Evolutionary conservation across 2,888 invertebrate species (phyloP).

Genomic region (Cephalotes varians): DNA sequence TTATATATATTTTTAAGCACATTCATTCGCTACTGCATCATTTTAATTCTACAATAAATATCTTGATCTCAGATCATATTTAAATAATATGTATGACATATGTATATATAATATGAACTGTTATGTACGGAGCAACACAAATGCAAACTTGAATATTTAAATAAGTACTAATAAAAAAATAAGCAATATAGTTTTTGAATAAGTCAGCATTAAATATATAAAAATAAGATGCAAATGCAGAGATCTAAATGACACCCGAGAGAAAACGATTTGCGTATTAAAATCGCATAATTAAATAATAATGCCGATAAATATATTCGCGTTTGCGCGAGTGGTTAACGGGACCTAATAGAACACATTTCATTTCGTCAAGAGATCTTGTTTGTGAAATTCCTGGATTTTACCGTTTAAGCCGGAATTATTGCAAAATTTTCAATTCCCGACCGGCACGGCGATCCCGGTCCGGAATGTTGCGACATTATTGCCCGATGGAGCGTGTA

Average conservation of each 20-base stretch:
- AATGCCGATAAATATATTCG: not conserved
- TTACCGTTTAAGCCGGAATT: not conserved
- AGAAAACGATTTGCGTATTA: not conserved
- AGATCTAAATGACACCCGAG: not conserved
- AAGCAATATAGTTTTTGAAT: not conserved
- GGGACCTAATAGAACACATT: not conserved
- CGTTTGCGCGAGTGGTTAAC: constrained; percentile 14
- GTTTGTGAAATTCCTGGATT: constrained; percentile 25
- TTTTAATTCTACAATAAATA: not conserved
- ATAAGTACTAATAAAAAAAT: not conserved
- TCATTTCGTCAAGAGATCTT: not conserved
- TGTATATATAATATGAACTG: no score
- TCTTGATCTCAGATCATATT: not conserved
- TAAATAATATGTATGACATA: no score
- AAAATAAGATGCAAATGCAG: not conserved
- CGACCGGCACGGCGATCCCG: constrained; percentile 1
- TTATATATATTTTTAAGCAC: not conserved
- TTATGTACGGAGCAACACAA: not conserved
- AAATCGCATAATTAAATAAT: constrained; percentile 23
- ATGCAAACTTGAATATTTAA: not conserved
- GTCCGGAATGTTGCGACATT: constrained; percentile 21
- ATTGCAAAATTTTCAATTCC: constrained; percentile 33
- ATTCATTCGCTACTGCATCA: no score
- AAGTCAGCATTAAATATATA: not conserved
- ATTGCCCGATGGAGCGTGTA: constrained; percentile 38